A percentile compares a stretch with the other conserved stretches of the same genome.
Evolutionary conservation across 2,888 invertebrate genomes (phyloP).

Genomic region (Trichopoda pennipes): DNA sequence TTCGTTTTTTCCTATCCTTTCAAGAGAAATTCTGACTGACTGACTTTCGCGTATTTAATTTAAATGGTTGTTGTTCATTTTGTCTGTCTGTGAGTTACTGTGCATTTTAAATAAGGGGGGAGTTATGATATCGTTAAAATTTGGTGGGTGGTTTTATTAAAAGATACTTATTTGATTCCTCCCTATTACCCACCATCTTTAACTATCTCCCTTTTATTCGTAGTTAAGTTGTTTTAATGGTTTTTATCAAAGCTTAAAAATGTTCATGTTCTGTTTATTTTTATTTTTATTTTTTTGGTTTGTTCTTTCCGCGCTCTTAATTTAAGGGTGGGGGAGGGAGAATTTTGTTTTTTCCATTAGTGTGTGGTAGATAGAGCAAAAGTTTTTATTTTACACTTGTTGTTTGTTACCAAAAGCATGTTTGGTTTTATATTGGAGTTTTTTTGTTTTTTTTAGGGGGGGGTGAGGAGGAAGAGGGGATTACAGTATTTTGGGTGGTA

Average conservation of each 20-base stretch:
- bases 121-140: conserved; percentile 64
- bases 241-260: conserved; percentile 68
- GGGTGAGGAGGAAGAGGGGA: neutral
- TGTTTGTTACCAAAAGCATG: conserved; percentile 43
- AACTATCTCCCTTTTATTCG: conserved; percentile 5
- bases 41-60: conserved; percentile 64
- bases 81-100: conserved; percentile 71
- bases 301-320: conserved; percentile 5
- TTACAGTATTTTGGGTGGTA: neutral
- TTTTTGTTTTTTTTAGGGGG: neutral
- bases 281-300: conserved; percentile 26
- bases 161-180: conserved; percentile 10
- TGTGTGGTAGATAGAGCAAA: conserved; percentile 14
- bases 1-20: conserved; percentile 13
- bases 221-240: conserved; percentile 65
- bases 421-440: conserved; percentile 47
- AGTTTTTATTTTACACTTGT: conserved; percentile 20
- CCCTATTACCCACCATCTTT: conserved; percentile 7
- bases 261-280: conserved; percentile 58
- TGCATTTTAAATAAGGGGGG: conserved; percentile 55
- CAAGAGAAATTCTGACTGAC: conserved; percentile 23
- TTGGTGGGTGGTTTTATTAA: conserved; percentile 28
- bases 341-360: conserved; percentile 24
- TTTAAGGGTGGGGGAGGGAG: conserved; percentile 16
- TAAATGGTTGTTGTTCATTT: conserved; percentile 39